Conservation (phyloP, 2,113 vertebrate genomes). For the Aegithalos caudatus region DNA sequence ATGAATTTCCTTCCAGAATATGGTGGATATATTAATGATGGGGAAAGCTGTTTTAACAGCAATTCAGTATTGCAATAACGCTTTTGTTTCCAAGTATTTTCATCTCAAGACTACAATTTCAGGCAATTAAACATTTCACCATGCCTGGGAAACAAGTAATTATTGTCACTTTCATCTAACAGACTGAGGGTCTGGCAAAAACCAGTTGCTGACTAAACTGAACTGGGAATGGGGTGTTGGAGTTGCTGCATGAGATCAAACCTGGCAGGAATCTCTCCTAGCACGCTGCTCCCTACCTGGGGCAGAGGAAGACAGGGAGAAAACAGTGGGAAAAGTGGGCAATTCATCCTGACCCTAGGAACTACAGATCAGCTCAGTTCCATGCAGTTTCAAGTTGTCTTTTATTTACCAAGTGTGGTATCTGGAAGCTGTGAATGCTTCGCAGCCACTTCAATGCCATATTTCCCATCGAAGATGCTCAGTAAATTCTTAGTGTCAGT, state of each 20-base stretch:
- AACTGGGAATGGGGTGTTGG: not conserved
- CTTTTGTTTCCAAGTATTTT: slow-evolving; percentile 46
- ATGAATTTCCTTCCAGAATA: not conserved
- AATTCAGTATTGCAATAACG: not conserved
- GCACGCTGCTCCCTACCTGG: fast-evolving
- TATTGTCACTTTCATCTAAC: slow-evolving; percentile 4
- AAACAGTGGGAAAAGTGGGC: not conserved
- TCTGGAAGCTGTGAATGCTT: not conserved
- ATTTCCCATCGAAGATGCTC: not conserved
- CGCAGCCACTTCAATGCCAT: not conserved
- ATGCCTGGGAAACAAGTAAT: not conserved
- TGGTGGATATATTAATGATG: not conserved
- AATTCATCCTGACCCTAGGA: not conserved
- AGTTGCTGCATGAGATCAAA: not conserved
- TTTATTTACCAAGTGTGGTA: not conserved
- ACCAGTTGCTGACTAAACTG: not conserved
- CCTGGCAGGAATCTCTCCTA: not conserved
- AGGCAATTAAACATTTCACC: slow-evolving; percentile 37
- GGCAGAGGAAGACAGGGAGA: not conserved
- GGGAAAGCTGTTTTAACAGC: not conserved
- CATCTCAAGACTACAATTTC: slow-evolving; percentile 41
- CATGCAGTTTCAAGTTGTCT: not conserved
- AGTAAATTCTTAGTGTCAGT: slow-evolving; percentile 58
- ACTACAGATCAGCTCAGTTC: not conserved
- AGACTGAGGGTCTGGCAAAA: not conserved